A percentile compares a stretch with the other conserved stretches of the same genome.
Evolutionary conservation across 2,797 vertebrate genomes (phyloP).

Genomic region (Amblyraja radiata): DNA sequence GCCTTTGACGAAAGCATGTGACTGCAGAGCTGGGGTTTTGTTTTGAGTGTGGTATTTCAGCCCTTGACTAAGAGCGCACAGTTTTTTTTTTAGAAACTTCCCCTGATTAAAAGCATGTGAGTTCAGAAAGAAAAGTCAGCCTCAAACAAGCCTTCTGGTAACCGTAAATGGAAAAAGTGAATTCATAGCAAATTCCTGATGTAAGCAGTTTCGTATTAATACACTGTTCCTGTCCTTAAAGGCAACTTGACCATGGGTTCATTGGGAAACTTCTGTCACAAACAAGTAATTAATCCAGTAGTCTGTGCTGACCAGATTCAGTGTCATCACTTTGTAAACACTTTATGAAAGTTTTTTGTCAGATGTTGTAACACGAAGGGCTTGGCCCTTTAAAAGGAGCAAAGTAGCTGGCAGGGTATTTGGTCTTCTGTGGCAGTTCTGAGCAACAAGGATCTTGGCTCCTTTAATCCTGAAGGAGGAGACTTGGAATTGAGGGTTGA

Average conservation of each 20-base stretch:
- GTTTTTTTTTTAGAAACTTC: conserved; percentile 11
- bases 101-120: conserved; percentile 12
- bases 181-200: not conserved
- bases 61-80: too few species aligned
- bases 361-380: not conserved
- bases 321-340: not conserved
- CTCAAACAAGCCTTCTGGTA: not conserved
- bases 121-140: not conserved
- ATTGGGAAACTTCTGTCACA: not conserved
- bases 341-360: not conserved
- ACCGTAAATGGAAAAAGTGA: not conserved
- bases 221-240: not conserved
- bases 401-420: not conserved
- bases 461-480: not conserved
- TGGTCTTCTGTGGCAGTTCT: too few species aligned
- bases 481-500: too few species aligned
- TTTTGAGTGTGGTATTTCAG: not conserved
- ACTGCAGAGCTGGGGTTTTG: not conserved
- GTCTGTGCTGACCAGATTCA: not conserved
- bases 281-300: too few species aligned
- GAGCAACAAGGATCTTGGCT: not conserved
- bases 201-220: not conserved
- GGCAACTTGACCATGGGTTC: not conserved
- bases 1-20: too few species aligned
- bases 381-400: not conserved